Conservation (phyloP, 2,888 invertebrate genomes). For the Callinectes sapidus region DNA sequence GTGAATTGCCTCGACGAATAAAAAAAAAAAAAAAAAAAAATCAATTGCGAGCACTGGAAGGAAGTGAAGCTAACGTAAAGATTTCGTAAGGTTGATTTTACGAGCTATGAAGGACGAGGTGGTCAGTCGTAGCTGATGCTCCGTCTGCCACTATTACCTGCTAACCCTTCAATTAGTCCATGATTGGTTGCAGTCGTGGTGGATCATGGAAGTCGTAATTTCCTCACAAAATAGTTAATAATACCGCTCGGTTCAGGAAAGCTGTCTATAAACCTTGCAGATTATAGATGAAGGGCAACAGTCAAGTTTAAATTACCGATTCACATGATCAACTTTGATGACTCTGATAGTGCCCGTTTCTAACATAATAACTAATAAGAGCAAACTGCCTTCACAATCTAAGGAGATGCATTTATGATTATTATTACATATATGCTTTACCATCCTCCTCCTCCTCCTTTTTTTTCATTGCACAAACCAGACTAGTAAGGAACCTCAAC, state of each 20-base stretch:
- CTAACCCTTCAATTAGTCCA: slow-evolving; percentile 57
- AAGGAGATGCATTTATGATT: not conserved
- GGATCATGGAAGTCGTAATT: slow-evolving; percentile 56
- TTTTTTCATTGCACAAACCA: not conserved
- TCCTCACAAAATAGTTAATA: slow-evolving; percentile 53
- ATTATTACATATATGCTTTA: slow-evolving; percentile 3
- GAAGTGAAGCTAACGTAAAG: slow-evolving; percentile 51
- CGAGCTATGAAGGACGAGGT: slow-evolving; percentile 52
- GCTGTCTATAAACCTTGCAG: slow-evolving; percentile 50
- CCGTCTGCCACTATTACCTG: slow-evolving; percentile 48
- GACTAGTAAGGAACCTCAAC: slow-evolving; percentile 14
- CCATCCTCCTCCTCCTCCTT: not conserved
- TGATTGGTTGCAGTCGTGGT: slow-evolving; percentile 55
- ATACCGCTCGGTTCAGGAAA: slow-evolving; percentile 44
- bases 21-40: slow-evolving; percentile 44
- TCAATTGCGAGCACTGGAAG: slow-evolving; percentile 49
- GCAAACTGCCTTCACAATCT: not conserved
- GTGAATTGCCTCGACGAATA: slow-evolving; percentile 15
- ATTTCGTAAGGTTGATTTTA: slow-evolving; percentile 53
- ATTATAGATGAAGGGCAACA: slow-evolving; percentile 42
- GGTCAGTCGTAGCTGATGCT: slow-evolving; percentile 54
- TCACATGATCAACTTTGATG: slow-evolving; percentile 53
- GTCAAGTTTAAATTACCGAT: slow-evolving; percentile 53
- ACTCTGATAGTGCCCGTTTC: slow-evolving; percentile 11
- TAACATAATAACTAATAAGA: slow-evolving; percentile 19